These are phyloP conservation scores for Hemicrepidius hirtus DNA, from an alignment of 2,888 invertebrate species.

Conservation along the genomic window DNA sequence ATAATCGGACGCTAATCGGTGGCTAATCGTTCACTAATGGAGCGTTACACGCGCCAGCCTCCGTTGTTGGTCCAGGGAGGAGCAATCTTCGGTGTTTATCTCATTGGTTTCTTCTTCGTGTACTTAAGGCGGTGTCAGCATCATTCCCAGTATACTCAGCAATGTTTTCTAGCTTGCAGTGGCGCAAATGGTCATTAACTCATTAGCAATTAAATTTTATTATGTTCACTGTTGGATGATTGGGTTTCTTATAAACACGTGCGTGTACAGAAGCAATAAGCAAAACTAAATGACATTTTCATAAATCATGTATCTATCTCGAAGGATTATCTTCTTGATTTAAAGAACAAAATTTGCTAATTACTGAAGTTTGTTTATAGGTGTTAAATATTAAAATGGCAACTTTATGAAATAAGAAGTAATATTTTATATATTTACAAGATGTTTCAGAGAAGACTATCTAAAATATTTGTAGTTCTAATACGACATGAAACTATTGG, in stretches of 20 bases:
- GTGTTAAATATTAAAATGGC: no score
- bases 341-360: no score
- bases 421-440: no score
- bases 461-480: no score
- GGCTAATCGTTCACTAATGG: constrained; percentile 58
- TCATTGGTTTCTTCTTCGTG: constrained; percentile 61
- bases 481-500: no score
- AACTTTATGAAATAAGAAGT: no score
- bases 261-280: constrained; percentile 24
- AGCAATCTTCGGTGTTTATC: constrained; percentile 58
- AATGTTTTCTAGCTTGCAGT: constrained; percentile 39
- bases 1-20: constrained; percentile 54
- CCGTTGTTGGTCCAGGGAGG: constrained; percentile 57
- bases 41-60: constrained; percentile 57
- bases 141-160: constrained; percentile 6
- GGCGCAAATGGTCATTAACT: constrained; percentile 34
- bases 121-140: constrained; percentile 58
- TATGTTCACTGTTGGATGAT: constrained; percentile 23
- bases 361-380: no score
- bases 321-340: neutral
- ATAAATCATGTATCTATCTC: neutral
- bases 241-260: constrained; percentile 34
- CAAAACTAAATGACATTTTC: neutral
- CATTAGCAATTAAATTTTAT: constrained; percentile 41
- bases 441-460: no score